Conservation (phyloP, 2,797 vertebrate genomes). For the Gymnodraco acuticeps region DNA sequence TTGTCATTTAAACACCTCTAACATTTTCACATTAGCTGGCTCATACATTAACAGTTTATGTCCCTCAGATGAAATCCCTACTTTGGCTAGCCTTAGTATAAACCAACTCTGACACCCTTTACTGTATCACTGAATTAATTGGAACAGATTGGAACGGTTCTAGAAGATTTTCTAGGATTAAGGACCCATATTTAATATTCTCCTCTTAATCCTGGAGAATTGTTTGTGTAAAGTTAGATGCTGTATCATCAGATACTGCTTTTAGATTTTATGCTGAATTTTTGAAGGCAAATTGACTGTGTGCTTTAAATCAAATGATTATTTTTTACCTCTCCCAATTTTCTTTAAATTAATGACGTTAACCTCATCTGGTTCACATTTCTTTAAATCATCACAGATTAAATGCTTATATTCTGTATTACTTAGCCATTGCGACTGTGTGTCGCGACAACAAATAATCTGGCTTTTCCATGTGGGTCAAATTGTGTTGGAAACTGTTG, state of each 20-base stretch:
- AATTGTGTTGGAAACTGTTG: slow-evolving; percentile 30
- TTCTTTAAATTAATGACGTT: slow-evolving; percentile 10
- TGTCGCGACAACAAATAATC: slow-evolving; percentile 55
- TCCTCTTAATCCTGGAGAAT: slow-evolving; percentile 51
- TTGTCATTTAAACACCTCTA: no score
- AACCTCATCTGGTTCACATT: slow-evolving; percentile 2
- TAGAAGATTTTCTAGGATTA: slow-evolving; percentile 39
- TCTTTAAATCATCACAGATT: slow-evolving; percentile 21
- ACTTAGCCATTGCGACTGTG: slow-evolving; percentile 14
- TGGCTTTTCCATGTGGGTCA: slow-evolving; percentile 77
- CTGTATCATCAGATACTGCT: background rate
- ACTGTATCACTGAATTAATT: slow-evolving; percentile 26
- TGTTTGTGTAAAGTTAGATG: slow-evolving; percentile 41
- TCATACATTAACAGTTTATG: background rate
- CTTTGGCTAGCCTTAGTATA: background rate
- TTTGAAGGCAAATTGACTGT: background rate
- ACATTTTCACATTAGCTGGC: background rate
- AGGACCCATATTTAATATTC: slow-evolving; percentile 4
- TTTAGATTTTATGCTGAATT: no score
- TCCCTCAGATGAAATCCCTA: slow-evolving; percentile 2
- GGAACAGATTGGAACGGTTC: slow-evolving; percentile 23
- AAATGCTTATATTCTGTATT: background rate
- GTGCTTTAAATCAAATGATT: background rate
- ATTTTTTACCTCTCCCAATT: background rate
- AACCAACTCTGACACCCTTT: background rate